These are phyloP conservation scores for Siderastrea siderea DNA, from an alignment of 92 coral and sea anemone genomes.

Conservation along the genomic window DNA sequence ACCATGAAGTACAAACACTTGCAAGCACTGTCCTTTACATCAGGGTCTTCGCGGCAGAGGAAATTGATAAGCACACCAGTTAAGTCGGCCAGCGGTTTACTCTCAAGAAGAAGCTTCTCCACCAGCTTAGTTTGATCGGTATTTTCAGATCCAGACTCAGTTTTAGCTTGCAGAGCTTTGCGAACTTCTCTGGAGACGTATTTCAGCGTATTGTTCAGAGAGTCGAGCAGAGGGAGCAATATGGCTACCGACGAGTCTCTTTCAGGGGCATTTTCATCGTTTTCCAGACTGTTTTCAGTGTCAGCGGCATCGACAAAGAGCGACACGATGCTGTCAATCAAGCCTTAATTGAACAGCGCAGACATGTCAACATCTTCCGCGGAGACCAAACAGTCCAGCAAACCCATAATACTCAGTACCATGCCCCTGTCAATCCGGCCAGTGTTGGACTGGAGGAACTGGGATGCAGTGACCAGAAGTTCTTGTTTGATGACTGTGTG, in stretches of 20 bases:
- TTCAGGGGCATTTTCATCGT: conserved; percentile 60
- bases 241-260: conserved; percentile 52
- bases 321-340: conserved; percentile 89
- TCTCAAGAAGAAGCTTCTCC: conserved; percentile 87
- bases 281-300: conserved; percentile 20
- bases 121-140: conserved; percentile 78
- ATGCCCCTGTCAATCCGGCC: conserved; percentile 77
- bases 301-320: conserved; percentile 84
- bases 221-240: conserved; percentile 86
- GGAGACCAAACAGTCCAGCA: conserved; percentile 84
- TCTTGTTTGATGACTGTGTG: conserved; percentile 81
- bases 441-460: conserved; percentile 82
- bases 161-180: conserved; percentile 92
- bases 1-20: conserved; percentile 90
- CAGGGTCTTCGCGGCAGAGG: conserved; percentile 83
- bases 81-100: conserved; percentile 89
- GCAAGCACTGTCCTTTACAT: conserved; percentile 88
- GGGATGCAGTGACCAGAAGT: conserved; percentile 77
- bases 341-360: conserved; percentile 89
- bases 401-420: conserved; percentile 82
- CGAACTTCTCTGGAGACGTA: conserved; percentile 97
- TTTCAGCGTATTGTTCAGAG: conserved; percentile 81
- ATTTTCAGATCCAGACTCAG: conserved; percentile 61
- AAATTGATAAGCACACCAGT: conserved; percentile 90
- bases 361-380: conserved; percentile 79